phyloP scores from a whole-genome alignment of 2,888 invertebrate species.

The Tribolium freemani region DNA sequence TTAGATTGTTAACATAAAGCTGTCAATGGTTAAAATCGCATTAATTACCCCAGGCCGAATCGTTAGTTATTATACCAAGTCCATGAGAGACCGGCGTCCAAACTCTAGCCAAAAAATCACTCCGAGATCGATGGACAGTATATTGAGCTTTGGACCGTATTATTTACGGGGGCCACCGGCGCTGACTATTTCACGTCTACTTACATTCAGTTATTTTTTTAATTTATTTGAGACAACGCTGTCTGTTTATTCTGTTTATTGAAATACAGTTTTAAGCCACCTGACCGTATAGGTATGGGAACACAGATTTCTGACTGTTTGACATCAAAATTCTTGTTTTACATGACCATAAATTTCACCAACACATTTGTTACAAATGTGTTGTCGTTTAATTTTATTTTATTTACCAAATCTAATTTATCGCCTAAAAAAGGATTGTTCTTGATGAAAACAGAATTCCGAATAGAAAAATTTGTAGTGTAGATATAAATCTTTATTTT shows the following conservation, averaged over 20 bases:
- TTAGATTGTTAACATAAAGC: conserved; percentile 65
- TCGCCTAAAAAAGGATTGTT: background rate
- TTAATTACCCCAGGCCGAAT: conserved; percentile 58
- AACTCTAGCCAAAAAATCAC: conserved; percentile 16
- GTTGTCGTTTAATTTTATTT: background rate
- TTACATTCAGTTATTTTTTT: background rate
- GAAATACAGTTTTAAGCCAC: too few species aligned
- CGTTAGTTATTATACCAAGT: conserved; percentile 49
- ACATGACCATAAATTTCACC: background rate
- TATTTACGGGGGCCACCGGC: background rate
- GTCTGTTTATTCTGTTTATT: too few species aligned
- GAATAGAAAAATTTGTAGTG: background rate
- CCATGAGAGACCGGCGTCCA: conserved; percentile 13
- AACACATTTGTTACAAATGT: background rate
- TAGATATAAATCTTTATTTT: background rate
- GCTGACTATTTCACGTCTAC: background rate
- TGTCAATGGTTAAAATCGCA: conserved; percentile 65
- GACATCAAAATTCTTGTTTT: background rate
- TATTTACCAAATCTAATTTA: background rate
- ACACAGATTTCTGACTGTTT: background rate
- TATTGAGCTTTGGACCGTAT: background rate
- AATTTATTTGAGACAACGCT: background rate
- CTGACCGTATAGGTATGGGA: too few species aligned
- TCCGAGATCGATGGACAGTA: background rate
- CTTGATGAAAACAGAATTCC: background rate